A percentile compares a stretch with the other conserved stretches of the same genome.
These are phyloP conservation scores for Plebejus argus DNA, from an alignment of 2,888 invertebrate species.

Conservation along the genomic window DNA sequence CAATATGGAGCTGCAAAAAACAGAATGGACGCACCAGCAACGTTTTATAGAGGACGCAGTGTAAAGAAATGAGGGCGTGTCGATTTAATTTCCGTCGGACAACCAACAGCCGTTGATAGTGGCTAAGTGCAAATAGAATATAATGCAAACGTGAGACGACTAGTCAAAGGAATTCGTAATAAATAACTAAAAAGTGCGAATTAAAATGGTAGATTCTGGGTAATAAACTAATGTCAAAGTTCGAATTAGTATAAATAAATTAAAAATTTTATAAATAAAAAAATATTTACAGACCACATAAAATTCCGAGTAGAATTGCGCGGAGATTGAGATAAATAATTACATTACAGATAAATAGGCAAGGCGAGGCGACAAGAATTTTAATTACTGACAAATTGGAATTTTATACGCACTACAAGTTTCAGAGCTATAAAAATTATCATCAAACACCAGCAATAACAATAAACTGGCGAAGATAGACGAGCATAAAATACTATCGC, in stretches of 20 bases:
- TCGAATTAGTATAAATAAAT: too few relatives aligned
- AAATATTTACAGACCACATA: not conserved
- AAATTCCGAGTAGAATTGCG: not conserved
- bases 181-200: too few relatives aligned
- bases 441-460: conserved; percentile 29
- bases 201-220: too few relatives aligned
- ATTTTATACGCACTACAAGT: not conserved
- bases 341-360: conserved; percentile 3
- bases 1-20: conserved; percentile 35
- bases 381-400: conserved; percentile 21
- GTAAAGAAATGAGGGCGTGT: conserved; percentile 54
- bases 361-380: not conserved
- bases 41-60: conserved; percentile 42
- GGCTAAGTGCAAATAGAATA: conserved; percentile 32
- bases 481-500: conserved; percentile 16
- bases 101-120: conserved; percentile 44
- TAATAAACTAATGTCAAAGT: too few relatives aligned
- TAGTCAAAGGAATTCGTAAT: not conserved
- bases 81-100: conserved; percentile 61
- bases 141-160: not conserved
- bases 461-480: conserved; percentile 14
- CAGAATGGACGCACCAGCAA: conserved; percentile 39
- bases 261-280: not conserved
- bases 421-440: conserved; percentile 26
- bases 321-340: conserved; percentile 4